Conservation (phyloP, 2,113 vertebrate species). For the crab-eating macaque (Macaca fascicularis) region DNA sequence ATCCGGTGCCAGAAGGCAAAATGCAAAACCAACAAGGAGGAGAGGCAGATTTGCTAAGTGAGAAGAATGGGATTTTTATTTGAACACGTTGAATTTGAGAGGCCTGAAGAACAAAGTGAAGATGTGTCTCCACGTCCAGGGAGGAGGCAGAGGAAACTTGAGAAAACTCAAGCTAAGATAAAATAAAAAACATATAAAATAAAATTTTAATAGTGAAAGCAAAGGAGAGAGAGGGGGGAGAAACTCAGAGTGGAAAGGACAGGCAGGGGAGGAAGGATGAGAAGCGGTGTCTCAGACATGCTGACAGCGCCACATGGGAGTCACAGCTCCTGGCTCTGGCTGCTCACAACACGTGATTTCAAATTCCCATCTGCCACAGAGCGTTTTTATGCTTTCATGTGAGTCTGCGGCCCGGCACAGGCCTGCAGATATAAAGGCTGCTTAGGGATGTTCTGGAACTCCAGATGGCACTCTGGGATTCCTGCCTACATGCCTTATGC, state of each 20-base stretch:
- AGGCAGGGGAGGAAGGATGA: not conserved
- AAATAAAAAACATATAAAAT: not conserved
- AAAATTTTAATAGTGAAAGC: not conserved
- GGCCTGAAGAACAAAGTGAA: not conserved
- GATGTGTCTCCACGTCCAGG: not conserved
- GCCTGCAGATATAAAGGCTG: not conserved
- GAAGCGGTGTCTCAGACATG: not conserved
- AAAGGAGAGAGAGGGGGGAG: not conserved
- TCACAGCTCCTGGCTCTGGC: not conserved
- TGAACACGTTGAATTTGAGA: not conserved
- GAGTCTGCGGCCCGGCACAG: not conserved
- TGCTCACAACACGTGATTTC: fast-evolving
- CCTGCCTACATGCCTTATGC: slow-evolving; percentile 45
- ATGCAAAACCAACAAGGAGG: not conserved
- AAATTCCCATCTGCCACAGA: not conserved
- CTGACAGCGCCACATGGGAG: not conserved
- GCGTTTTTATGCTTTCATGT: not conserved
- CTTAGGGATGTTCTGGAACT: not conserved
- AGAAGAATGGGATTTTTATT: not conserved
- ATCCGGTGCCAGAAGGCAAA: not conserved
- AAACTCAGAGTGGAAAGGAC: not conserved
- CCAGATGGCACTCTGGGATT: slow-evolving; percentile 53
- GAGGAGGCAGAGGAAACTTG: not conserved
- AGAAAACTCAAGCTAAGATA: not conserved
- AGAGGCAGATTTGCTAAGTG: not conserved